Evolutionary conservation across 2,797 vertebrate species (phyloP).

Genomic region (Anguilla obscura): DNA sequence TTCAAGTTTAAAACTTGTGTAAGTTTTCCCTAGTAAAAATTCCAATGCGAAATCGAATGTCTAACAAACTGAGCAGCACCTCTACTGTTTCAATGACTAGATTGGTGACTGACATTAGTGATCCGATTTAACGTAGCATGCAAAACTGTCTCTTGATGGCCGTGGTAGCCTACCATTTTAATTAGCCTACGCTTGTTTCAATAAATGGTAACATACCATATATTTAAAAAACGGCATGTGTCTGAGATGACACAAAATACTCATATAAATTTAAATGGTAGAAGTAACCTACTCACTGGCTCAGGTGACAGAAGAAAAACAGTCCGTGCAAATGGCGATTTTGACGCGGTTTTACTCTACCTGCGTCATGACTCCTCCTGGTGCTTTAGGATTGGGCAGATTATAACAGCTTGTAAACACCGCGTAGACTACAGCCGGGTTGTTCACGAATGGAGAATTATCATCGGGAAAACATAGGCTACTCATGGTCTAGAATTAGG

Average conservation of each 20-base stretch:
- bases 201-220: background rate
- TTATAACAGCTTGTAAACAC: background rate
- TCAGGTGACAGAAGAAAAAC: conserved; percentile 57
- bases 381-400: conserved; percentile 32
- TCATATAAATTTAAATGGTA: background rate
- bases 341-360: conserved; percentile 33
- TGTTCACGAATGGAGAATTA: background rate
- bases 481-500: background rate
- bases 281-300: conserved; percentile 55
- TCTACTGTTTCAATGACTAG: background rate
- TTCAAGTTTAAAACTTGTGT: background rate
- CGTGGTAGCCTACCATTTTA: background rate
- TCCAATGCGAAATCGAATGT: background rate
- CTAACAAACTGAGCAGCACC: background rate
- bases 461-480: background rate
- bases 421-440: no score
- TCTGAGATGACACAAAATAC: background rate
- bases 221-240: background rate
- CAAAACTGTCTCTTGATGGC: background rate
- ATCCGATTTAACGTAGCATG: background rate
- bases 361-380: conserved; percentile 66
- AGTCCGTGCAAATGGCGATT: conserved; percentile 64
- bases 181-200: background rate
- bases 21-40: background rate
- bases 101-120: background rate